phyloP scores from a whole-genome alignment of 2,888 invertebrate genomes.

The Coremacera marginata region DNA sequence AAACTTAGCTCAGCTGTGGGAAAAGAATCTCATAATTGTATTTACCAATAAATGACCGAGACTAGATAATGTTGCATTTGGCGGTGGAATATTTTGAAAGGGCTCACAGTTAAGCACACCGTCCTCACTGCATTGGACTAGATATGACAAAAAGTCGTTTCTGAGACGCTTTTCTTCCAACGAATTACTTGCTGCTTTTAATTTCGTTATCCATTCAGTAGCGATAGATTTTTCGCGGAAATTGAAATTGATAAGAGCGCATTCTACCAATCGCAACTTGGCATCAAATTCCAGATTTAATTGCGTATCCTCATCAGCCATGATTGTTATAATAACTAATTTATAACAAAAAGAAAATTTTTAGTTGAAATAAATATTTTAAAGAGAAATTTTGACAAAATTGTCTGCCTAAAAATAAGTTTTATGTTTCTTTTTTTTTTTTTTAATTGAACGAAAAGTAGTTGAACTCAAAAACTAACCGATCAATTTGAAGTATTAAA shows the following conservation, averaged over 20 bases:
- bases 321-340: neutral
- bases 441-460: too few relatives aligned
- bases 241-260: conserved; percentile 36
- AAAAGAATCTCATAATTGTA: neutral
- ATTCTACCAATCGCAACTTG: conserved; percentile 36
- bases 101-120: conserved; percentile 45
- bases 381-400: neutral
- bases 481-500: too few relatives aligned
- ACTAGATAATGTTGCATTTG: conserved; percentile 31
- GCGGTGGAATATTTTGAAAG: conserved; percentile 47
- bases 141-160: conserved; percentile 47
- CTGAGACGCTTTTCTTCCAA: conserved; percentile 47
- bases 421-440: neutral
- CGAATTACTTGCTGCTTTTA: conserved; percentile 44
- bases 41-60: conserved; percentile 43
- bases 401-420: neutral
- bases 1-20: neutral
- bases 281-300: conserved; percentile 46
- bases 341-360: neutral
- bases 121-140: conserved; percentile 39
- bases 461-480: too few relatives aligned
- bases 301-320: conserved; percentile 17
- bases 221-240: conserved; percentile 48
- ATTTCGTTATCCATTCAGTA: conserved; percentile 50
- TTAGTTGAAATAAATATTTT: neutral